A percentile compares a stretch with the other conserved stretches of the same genome.
These are phyloP conservation scores for Drosophila kuntzei DNA, from an alignment of 2,888 invertebrate species.

Conservation along the genomic window DNA sequence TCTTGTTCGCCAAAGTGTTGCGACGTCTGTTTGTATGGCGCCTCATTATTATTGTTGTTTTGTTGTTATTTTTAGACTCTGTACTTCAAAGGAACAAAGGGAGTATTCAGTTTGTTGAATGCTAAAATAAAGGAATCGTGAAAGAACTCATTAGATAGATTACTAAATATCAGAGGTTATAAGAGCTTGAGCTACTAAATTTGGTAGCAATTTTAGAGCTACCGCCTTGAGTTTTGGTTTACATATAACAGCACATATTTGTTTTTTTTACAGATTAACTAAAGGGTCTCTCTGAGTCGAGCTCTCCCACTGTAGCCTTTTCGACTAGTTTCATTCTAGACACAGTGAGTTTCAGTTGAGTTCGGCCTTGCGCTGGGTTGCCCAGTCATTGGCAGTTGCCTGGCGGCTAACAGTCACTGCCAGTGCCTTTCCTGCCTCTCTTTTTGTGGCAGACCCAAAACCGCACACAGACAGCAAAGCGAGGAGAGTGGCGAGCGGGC, in stretches of 20 bases:
- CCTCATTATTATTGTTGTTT: constrained; percentile 61
- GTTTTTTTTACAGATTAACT: too few relatives aligned
- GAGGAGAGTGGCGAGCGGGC: constrained; percentile 14
- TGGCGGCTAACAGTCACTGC: constrained; percentile 40
- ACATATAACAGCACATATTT: too few relatives aligned
- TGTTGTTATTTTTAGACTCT: not conserved
- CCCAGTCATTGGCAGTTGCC: constrained; percentile 49
- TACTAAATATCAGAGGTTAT: too few relatives aligned
- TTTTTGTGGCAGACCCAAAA: constrained; percentile 66
- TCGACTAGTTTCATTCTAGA: not conserved
- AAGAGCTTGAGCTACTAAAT: too few relatives aligned
- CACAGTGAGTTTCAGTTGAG: not conserved
- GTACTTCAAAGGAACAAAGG: too few relatives aligned
- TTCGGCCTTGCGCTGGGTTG: not conserved
- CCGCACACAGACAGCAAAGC: constrained; percentile 62
- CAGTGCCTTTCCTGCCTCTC: constrained; percentile 31
- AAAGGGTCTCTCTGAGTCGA: too few relatives aligned
- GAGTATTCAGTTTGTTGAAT: too few relatives aligned
- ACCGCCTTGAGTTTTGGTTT: too few relatives aligned
- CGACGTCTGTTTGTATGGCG: constrained; percentile 63
- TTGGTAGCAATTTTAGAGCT: too few relatives aligned
- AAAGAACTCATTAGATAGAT: too few relatives aligned
- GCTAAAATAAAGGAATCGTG: too few relatives aligned
- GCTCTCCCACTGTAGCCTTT: not conserved
- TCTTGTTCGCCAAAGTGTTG: constrained; percentile 60